These are phyloP conservation scores for Porphyrio hochstetteri DNA, from an alignment of 2,113 vertebrate genomes.

Conservation along the genomic window DNA sequence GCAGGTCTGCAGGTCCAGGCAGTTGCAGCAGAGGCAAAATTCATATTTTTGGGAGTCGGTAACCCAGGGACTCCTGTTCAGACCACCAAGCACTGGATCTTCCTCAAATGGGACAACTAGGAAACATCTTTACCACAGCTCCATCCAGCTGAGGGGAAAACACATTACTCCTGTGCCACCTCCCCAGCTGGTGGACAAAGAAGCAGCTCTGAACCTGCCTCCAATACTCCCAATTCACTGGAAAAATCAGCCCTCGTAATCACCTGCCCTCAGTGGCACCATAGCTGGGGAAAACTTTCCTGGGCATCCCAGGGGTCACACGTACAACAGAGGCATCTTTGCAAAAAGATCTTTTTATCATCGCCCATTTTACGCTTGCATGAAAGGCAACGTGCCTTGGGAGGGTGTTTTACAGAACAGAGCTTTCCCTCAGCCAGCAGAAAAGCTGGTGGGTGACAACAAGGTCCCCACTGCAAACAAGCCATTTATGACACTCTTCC, in stretches of 20 bases:
- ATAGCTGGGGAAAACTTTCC: neutral
- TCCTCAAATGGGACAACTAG: neutral
- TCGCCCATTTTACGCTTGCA: fast-evolving
- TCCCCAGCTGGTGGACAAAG: neutral
- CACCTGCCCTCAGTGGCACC: neutral
- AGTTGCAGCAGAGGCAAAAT: neutral
- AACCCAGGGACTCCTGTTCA: neutral
- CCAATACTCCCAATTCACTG: fast-evolving
- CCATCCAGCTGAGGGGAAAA: neutral
- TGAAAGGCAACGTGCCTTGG: neutral
- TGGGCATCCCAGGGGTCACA: fast-evolving
- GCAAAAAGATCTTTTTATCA: neutral
- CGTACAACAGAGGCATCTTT: neutral
- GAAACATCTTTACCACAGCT: neutral
- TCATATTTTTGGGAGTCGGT: neutral
- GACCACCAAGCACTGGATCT: neutral
- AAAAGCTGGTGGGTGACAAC: conserved; percentile 35
- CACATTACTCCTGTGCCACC: fast-evolving
- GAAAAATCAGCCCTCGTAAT: neutral
- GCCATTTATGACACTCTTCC: conserved; percentile 77
- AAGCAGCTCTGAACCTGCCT: neutral
- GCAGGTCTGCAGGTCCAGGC: neutral
- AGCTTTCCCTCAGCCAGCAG: conserved; percentile 34
- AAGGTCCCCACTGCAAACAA: conserved; percentile 68
- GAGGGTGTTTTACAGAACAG: neutral